Percentiles rank a stretch among this genome's conserved stretches.
phyloP scores from a whole-genome alignment of 2,888 invertebrate genomes.

The Eupithecia subumbrata region DNA sequence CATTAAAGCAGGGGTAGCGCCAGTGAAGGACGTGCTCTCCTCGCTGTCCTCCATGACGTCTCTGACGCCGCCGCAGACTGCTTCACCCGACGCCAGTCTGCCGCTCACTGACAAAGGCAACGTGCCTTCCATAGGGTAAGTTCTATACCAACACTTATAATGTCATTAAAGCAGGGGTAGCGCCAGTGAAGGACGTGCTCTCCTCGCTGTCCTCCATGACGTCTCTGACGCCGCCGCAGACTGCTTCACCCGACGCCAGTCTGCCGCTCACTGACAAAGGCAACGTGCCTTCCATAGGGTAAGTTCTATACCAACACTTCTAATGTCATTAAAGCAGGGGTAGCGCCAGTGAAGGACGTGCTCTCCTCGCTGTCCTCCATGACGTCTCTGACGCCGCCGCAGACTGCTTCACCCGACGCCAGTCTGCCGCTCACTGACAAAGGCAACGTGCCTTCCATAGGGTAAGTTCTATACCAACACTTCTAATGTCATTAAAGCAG shows the following conservation, averaged over 20 bases:
- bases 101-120: slow-evolving; percentile 85
- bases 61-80: slow-evolving; percentile 91
- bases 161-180: slow-evolving; percentile 86
- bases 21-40: slow-evolving; percentile 93
- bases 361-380: slow-evolving; percentile 92
- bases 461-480: too few relatives aligned
- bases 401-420: slow-evolving; percentile 91
- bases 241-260: slow-evolving; percentile 92
- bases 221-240: slow-evolving; percentile 91
- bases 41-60: slow-evolving; percentile 93
- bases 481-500: too few relatives aligned
- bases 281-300: slow-evolving; percentile 78
- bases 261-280: slow-evolving; percentile 86
- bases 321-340: too few relatives aligned
- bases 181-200: slow-evolving; percentile 93
- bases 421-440: slow-evolving; percentile 88
- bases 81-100: slow-evolving; percentile 91
- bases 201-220: slow-evolving; percentile 93
- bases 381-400: slow-evolving; percentile 91
- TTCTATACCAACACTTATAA: too few relatives aligned
- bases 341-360: slow-evolving; percentile 94
- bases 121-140: slow-evolving; percentile 73
- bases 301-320: too few relatives aligned
- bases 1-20: slow-evolving; percentile 88
- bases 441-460: slow-evolving; percentile 77